Conservation (phyloP, 1,140 invertebrate genomes). For the Ooceraea biroi region DNA sequence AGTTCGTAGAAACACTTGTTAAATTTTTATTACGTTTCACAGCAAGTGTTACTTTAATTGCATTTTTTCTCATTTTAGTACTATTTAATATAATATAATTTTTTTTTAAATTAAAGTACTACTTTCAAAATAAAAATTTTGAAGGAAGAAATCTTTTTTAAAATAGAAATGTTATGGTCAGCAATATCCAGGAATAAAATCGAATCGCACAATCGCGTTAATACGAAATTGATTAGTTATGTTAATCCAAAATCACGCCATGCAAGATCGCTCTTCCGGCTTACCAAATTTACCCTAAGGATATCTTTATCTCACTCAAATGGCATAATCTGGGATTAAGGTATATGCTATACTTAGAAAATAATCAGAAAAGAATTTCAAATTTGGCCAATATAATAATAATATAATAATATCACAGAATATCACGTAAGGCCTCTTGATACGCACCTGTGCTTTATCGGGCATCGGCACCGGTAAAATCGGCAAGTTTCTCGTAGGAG, state of each 20-base stretch:
- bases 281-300: conserved; percentile 62
- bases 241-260: conserved; percentile 28
- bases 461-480: conserved; percentile 74
- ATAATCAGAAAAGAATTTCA: background rate
- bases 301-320: conserved; percentile 60
- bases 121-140: background rate
- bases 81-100: background rate
- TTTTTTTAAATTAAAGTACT: background rate
- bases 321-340: conserved; percentile 63
- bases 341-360: conserved; percentile 47
- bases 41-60: conserved; percentile 2
- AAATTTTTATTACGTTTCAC: background rate
- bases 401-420: background rate
- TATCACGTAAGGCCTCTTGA: background rate
- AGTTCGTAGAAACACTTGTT: conserved; percentile 2
- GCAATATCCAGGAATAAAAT: background rate
- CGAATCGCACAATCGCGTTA: background rate
- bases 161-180: conserved; percentile 6
- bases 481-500: conserved; percentile 86
- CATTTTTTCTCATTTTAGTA: background rate
- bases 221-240: conserved; percentile 25
- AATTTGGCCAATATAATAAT: background rate
- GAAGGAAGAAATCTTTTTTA: background rate
- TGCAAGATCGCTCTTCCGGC: conserved; percentile 49
- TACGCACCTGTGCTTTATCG: conserved; percentile 81